phyloP scores from a whole-genome alignment of 2,113 vertebrate genomes.

The Phodopus roborovskii region DNA sequence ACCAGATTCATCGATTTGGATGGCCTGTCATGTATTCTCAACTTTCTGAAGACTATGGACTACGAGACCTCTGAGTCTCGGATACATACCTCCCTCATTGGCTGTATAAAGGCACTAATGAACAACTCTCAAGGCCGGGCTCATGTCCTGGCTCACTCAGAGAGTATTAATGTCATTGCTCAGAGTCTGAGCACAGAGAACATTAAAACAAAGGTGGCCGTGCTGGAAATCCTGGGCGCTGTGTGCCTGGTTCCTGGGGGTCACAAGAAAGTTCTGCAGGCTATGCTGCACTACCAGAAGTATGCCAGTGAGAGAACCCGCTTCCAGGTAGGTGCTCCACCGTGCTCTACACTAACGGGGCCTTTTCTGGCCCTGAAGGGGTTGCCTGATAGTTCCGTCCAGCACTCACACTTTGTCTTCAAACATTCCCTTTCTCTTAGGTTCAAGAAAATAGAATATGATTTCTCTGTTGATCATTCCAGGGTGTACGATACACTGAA shows the following conservation, averaged over 20 bases:
- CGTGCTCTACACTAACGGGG: neutral
- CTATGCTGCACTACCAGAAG: constrained; percentile 99
- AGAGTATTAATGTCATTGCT: constrained; percentile 99
- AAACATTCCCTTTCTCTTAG: neutral
- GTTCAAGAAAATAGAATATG: constrained; percentile 18
- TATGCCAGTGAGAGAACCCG: constrained; percentile 96
- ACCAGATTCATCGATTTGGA: constrained; percentile 99
- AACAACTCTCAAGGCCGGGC: constrained; percentile 99
- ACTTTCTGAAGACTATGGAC: constrained; percentile 99
- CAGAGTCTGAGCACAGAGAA: constrained; percentile 99
- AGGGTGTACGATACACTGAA: neutral
- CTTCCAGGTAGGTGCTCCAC: constrained; percentile 93
- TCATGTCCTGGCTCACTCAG: constrained; percentile 96
- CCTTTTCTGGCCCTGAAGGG: neutral
- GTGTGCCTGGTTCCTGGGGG: constrained; percentile 98
- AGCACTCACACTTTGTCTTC: neutral
- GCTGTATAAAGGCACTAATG: constrained; percentile 99
- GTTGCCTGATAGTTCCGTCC: neutral
- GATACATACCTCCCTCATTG: constrained; percentile 99
- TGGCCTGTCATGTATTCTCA: constrained; percentile 96
- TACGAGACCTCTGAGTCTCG: constrained; percentile 98
- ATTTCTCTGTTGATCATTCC: neutral
- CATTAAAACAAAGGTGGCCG: constrained; percentile 98
- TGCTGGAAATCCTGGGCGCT: constrained; percentile 99
- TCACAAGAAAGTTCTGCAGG: constrained; percentile 97